A percentile compares a stretch with the other conserved stretches of the same genome.
Conservation (phyloP, 2,797 vertebrate species). For the Picus viridis region DNA sequence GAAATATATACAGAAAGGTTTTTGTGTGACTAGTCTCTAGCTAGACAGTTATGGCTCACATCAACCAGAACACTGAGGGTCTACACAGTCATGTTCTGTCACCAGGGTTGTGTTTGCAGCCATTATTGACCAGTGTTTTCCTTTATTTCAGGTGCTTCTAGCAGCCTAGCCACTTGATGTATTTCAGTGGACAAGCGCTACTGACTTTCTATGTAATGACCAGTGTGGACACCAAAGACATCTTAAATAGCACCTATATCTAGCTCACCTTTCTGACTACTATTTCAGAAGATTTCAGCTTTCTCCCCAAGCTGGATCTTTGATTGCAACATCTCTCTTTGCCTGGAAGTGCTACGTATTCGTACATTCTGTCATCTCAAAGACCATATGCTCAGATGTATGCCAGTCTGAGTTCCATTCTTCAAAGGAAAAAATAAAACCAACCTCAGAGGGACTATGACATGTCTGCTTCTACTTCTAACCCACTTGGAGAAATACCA, state of each 20-base stretch:
- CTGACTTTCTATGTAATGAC: not conserved
- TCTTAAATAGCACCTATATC: not conserved
- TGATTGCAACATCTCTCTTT: not conserved
- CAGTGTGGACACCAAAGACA: not conserved
- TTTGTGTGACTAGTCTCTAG: not conserved
- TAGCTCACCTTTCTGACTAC: not conserved
- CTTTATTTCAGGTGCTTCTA: not conserved
- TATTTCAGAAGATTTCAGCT: not conserved
- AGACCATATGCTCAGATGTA: not conserved
- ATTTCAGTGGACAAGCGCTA: not conserved
- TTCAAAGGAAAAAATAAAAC: not conserved
- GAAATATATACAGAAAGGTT: not conserved
- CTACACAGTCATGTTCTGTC: accelerated
- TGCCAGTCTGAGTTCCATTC: not conserved
- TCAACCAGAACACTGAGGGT: not conserved
- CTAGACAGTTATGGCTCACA: not conserved
- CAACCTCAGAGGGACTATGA: not conserved
- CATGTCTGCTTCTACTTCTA: not conserved
- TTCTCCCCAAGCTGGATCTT: not conserved
- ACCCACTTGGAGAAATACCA: not conserved
- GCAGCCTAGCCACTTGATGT: not conserved
- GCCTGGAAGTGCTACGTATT: not conserved
- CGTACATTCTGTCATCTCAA: not conserved
- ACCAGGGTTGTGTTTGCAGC: not conserved
- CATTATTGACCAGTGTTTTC: accelerated